These are phyloP conservation scores for Fregetta grallaria DNA, from an alignment of 2,113 vertebrate genomes.

Conservation along the genomic window DNA sequence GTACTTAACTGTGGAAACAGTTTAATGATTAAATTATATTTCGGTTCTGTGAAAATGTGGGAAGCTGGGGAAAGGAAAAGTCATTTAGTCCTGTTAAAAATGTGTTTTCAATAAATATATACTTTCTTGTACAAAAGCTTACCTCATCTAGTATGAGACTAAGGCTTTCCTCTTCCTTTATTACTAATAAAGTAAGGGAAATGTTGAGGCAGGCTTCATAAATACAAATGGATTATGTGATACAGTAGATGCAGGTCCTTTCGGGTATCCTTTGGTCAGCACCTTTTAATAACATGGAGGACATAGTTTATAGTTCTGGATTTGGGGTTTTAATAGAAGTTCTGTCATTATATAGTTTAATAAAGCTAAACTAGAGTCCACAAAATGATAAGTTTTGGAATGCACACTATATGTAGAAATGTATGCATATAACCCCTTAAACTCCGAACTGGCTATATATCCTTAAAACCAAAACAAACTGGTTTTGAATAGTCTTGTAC, in stretches of 20 bases:
- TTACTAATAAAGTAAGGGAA: background rate
- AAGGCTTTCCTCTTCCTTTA: background rate
- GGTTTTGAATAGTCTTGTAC: background rate
- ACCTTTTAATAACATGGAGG: background rate
- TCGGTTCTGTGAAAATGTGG: background rate
- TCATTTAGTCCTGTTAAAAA: background rate
- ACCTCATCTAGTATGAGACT: background rate
- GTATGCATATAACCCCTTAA: background rate
- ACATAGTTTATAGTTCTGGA: background rate
- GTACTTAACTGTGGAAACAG: background rate
- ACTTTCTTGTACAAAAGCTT: background rate
- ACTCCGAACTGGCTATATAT: background rate
- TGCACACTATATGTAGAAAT: background rate
- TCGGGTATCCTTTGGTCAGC: background rate
- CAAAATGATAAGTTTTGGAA: background rate
- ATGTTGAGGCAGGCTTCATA: background rate
- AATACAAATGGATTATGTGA: background rate
- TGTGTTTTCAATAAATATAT: background rate
- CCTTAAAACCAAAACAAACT: background rate
- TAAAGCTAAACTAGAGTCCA: background rate
- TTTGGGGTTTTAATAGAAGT: background rate
- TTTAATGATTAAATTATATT: background rate
- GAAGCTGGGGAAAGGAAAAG: background rate
- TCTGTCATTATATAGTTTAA: background rate
- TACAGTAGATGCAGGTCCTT: background rate